Evolutionary conservation across 2,888 invertebrate genomes (phyloP).

Genomic region (Tipula unca): DNA sequence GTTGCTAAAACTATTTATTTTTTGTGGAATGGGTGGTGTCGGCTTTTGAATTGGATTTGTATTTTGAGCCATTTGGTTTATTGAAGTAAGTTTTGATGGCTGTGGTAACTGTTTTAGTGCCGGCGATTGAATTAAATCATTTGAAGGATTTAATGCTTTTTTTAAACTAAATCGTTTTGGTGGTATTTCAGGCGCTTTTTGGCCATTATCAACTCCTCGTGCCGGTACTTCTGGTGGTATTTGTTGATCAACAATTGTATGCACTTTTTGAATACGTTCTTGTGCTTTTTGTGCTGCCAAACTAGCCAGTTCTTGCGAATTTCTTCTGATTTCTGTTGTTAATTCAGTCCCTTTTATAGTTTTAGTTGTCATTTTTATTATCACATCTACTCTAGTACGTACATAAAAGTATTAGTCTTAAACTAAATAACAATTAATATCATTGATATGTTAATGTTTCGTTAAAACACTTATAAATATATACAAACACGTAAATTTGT

Average conservation of each 20-base stretch:
- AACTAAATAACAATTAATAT: background rate
- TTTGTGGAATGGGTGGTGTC: slow-evolving; percentile 39
- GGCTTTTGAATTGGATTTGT: slow-evolving; percentile 15
- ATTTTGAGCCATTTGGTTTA: background rate
- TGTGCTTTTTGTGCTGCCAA: slow-evolving; percentile 41
- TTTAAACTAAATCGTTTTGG: slow-evolving; percentile 40
- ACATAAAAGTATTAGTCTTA: background rate
- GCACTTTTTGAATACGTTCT: slow-evolving; percentile 35
- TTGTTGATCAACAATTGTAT: slow-evolving; percentile 26
- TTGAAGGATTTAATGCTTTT: slow-evolving; percentile 26
- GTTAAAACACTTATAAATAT: background rate
- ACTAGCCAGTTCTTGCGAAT: slow-evolving; percentile 40
- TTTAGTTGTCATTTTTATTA: slow-evolving; percentile 20
- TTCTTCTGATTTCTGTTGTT: slow-evolving; percentile 38
- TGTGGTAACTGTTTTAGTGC: background rate
- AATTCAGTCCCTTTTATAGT: slow-evolving; percentile 32
- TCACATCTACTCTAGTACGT: background rate
- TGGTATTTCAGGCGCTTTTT: slow-evolving; percentile 40
- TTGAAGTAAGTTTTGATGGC: background rate
- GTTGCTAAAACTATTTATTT: slow-evolving; percentile 28
- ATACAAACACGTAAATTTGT: background rate
- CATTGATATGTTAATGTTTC: background rate
- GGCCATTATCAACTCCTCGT: slow-evolving; percentile 33
- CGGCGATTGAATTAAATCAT: background rate
- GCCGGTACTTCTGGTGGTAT: slow-evolving; percentile 41